phyloP scores from a whole-genome alignment of 1,140 invertebrate genomes.

The Hypothenemus hampei region DNA sequence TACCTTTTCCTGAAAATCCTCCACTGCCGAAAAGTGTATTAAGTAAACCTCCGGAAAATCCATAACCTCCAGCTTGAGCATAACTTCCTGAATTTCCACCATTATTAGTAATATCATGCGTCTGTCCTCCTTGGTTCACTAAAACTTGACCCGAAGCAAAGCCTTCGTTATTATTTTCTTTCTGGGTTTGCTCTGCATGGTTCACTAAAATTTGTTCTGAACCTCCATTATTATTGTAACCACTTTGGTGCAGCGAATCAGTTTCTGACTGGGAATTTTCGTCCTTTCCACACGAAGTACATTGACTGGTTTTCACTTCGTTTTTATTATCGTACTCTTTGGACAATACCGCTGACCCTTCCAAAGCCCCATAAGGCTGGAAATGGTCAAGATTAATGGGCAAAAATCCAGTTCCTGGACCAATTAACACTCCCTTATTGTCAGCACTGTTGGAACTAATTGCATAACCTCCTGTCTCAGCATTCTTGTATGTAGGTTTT shows the following conservation, averaged over 20 bases:
- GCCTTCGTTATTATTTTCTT: neutral
- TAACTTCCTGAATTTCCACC: neutral
- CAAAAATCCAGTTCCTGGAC: constrained; percentile 22
- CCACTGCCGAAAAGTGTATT: constrained; percentile 4
- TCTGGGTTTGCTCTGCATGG: neutral
- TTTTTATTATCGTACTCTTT: neutral
- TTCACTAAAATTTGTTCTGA: neutral
- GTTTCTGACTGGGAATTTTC: neutral
- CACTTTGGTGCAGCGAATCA: no score
- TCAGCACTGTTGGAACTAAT: constrained; percentile 9
- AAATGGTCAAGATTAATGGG: constrained; percentile 7
- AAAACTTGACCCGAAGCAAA: constrained; percentile 19
- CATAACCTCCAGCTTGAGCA: neutral
- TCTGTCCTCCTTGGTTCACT: constrained; percentile 7
- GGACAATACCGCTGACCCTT: constrained; percentile 4
- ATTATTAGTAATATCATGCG: constrained; percentile 10
- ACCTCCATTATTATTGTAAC: neutral
- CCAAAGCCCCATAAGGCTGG: constrained; percentile 15
- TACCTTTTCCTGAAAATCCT: constrained; percentile 4
- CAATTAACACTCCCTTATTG: constrained; percentile 19
- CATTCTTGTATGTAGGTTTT: constrained; percentile 15
- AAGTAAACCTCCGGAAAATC: constrained; percentile 3
- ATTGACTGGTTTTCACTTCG: neutral
- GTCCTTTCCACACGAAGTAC: constrained; percentile 1
- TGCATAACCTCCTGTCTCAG: constrained; percentile 14